These are phyloP conservation scores for Sebastiscus tertius DNA, from an alignment of 2,797 vertebrate genomes.

Conservation along the genomic window DNA sequence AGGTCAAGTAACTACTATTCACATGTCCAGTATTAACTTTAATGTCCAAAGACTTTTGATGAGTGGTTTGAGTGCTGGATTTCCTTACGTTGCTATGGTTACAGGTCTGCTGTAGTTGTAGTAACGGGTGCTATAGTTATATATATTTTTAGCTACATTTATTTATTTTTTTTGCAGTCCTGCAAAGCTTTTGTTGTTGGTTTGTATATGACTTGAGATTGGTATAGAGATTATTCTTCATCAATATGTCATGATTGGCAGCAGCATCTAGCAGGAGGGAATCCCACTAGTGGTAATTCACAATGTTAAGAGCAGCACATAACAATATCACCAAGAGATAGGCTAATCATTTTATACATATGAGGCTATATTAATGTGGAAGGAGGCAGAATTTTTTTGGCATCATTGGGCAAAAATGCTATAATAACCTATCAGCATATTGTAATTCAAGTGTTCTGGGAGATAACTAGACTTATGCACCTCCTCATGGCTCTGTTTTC, in stretches of 20 bases:
- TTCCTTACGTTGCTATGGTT: conserved; percentile 24
- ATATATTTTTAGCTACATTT: not conserved
- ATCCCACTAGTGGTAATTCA: not conserved
- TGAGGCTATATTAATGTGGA: not conserved
- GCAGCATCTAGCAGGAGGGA: not conserved
- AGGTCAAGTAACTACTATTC: not conserved
- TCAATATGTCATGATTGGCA: not conserved
- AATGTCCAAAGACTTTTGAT: not conserved
- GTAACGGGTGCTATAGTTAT: not conserved
- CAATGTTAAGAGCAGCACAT: not conserved
- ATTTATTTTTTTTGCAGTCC: not conserved
- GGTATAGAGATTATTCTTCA: not conserved
- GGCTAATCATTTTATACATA: not conserved
- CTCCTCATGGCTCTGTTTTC: too few species aligned
- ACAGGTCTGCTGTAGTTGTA: not conserved
- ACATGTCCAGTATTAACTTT: not conserved
- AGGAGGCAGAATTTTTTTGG: too few species aligned
- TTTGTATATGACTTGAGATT: not conserved
- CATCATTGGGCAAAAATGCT: too few species aligned
- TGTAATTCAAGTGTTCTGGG: too few species aligned
- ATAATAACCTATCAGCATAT: too few species aligned
- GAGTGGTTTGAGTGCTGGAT: not conserved
- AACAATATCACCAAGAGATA: too few species aligned
- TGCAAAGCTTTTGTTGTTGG: not conserved
- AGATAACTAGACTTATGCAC: accelerated